Conservation (phyloP, 2,797 vertebrate genomes). For the Glyptemys insculpta region DNA sequence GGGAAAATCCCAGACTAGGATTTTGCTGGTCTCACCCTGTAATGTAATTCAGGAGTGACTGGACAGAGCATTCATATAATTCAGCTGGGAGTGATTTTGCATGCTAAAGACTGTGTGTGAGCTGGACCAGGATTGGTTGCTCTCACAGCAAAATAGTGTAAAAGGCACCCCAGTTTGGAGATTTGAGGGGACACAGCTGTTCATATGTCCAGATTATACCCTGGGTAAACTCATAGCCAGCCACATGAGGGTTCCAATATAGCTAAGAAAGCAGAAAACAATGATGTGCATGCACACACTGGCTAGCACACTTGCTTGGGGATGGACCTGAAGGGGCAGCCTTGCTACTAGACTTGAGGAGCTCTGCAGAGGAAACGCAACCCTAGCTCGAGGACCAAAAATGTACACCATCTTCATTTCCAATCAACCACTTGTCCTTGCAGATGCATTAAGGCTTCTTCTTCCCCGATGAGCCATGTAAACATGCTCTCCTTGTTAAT, state of each 20-base stretch:
- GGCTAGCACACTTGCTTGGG: background rate
- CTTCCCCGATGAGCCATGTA: background rate
- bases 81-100: background rate
- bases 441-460: background rate
- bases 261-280: background rate
- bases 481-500: background rate
- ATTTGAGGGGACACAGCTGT: no score
- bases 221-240: background rate
- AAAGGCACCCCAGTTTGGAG: background rate
- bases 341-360: background rate
- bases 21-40: no score
- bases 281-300: accelerated
- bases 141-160: background rate
- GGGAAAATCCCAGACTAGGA: no score
- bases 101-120: background rate
- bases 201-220: no score
- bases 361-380: background rate
- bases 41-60: no score
- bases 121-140: background rate
- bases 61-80: no score
- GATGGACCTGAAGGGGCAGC: background rate
- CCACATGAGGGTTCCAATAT: background rate
- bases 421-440: background rate
- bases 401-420: background rate
- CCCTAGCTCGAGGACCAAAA: background rate